Evolutionary conservation across 2,113 vertebrate genomes (phyloP).

Genomic region (Clarias batrachus): DNA sequence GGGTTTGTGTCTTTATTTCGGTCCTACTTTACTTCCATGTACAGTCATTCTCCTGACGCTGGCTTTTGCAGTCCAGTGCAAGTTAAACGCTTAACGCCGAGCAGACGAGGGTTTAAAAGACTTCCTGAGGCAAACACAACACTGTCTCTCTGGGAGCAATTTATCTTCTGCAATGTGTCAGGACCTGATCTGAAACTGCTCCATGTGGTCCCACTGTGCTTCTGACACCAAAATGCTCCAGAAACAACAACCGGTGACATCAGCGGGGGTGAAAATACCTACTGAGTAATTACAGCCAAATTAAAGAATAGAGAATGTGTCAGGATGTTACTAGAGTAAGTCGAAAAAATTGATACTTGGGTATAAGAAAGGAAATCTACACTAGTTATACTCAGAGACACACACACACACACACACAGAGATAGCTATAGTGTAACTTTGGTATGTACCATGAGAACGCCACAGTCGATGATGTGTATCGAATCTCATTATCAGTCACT

Average conservation of each 20-base stretch:
- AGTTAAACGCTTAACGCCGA: not conserved
- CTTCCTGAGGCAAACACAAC: not conserved
- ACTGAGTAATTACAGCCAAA: not conserved
- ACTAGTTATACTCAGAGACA: not conserved
- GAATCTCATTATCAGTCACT: not conserved
- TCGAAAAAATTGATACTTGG: not conserved
- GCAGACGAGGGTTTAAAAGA: not conserved
- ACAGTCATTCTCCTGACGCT: not conserved
- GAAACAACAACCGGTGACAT: not conserved
- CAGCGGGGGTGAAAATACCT: not conserved
- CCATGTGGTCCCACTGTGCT: not conserved
- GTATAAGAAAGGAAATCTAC: not conserved
- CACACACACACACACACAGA: not conserved
- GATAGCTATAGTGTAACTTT: not conserved
- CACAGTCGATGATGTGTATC: not conserved
- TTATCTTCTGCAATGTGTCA: not conserved
- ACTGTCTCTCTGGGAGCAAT: not conserved
- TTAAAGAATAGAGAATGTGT: not conserved
- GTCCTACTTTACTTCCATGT: not conserved
- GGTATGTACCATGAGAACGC: not conserved
- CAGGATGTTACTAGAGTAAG: not conserved
- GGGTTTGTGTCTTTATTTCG: not conserved
- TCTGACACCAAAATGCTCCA: not conserved
- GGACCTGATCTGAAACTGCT: not conserved
- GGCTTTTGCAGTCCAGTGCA: not conserved